phyloP scores from a whole-genome alignment of 2,888 invertebrate genomes.

The Eupithecia subumbrata region DNA sequence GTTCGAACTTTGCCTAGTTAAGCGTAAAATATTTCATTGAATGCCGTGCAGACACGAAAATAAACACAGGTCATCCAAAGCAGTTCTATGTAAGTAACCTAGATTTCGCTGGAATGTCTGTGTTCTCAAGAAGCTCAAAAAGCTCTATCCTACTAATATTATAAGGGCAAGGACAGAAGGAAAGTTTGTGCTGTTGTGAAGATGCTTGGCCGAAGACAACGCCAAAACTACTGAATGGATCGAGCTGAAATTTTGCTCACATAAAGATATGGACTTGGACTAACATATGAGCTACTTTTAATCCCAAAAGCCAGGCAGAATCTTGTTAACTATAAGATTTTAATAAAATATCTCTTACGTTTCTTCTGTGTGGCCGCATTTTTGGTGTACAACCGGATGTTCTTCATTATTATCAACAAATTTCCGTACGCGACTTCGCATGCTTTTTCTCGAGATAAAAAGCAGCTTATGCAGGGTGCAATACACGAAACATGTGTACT shows the following conservation, averaged over 20 bases:
- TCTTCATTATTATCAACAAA: not conserved
- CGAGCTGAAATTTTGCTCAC: no score
- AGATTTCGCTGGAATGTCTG: not conserved
- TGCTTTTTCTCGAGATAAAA: not conserved
- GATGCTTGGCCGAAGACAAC: no score
- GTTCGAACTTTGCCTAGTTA: not conserved
- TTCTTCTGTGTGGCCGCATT: not conserved
- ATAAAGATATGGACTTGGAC: no score
- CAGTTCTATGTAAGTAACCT: not conserved
- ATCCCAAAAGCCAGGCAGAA: no score
- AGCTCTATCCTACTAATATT: not conserved
- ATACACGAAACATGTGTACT: no score
- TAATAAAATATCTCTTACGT: not conserved
- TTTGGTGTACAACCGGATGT: not conserved
- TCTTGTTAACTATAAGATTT: not conserved
- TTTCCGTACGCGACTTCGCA: not conserved
- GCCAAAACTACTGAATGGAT: no score
- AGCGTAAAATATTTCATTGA: not conserved
- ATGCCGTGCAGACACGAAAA: not conserved
- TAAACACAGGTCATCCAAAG: not conserved
- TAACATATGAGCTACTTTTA: no score
- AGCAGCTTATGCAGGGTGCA: no score
- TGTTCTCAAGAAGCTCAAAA: not conserved
- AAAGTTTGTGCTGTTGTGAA: no score
- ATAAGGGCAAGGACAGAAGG: no score